A percentile compares a stretch with the other conserved stretches of the same genome.
phyloP scores from a whole-genome alignment of 2,113 vertebrate genomes.

The Potamarius usumacintae region DNA sequence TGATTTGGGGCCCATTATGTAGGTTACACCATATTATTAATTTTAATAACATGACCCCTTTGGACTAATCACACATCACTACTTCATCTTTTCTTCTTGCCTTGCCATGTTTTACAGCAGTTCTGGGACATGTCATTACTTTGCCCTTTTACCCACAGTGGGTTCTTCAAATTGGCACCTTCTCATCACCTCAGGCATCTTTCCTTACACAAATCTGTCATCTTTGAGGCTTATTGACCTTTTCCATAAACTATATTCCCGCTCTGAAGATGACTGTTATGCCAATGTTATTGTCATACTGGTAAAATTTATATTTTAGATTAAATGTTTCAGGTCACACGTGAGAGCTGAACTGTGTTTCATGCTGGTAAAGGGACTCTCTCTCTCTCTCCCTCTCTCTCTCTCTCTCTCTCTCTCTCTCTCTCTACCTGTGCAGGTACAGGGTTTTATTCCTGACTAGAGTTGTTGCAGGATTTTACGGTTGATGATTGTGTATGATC shows the following conservation, averaged over 20 bases:
- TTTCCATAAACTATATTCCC: constrained; percentile 6
- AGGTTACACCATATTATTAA: constrained; percentile 2
- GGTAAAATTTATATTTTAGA: background rate
- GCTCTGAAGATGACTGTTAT: background rate
- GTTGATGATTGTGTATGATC: background rate
- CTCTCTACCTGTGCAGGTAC: background rate
- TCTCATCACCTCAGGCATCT: background rate
- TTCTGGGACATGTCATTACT: constrained; percentile 7
- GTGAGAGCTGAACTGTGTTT: background rate
- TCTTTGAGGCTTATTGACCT: background rate
- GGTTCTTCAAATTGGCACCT: constrained; percentile 3
- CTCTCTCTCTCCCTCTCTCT: background rate
- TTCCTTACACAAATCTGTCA: background rate
- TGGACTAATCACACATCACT: constrained; percentile 8
- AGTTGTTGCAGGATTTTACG: background rate
- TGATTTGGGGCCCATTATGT: constrained; percentile 12
- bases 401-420: no score
- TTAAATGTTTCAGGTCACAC: background rate
- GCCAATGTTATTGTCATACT: background rate
- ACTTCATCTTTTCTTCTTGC: background rate
- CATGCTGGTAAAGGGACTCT: background rate
- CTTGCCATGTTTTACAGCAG: background rate
- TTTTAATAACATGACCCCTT: constrained; percentile 7
- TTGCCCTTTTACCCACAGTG: constrained; percentile 22
- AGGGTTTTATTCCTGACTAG: constrained; percentile 2